Evolutionary conservation across 2,888 invertebrate genomes (phyloP).

Genomic region (Zygogramma bicolorata): DNA sequence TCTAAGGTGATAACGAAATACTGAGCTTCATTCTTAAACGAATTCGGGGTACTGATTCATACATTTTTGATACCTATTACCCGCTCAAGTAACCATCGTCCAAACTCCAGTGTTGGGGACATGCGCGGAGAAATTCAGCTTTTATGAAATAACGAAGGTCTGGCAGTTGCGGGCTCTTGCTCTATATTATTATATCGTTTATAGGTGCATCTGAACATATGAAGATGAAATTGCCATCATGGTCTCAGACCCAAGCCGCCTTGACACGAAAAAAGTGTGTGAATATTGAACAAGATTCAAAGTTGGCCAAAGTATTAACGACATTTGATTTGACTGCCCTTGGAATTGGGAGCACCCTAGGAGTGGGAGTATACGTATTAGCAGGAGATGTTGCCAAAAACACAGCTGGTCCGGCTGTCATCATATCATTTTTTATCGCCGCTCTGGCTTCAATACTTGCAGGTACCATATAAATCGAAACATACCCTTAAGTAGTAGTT

Average conservation of each 20-base stretch:
- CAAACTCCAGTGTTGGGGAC: too few species aligned
- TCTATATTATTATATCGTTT: too few species aligned
- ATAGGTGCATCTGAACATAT: constrained; percentile 47
- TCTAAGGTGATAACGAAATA: too few species aligned
- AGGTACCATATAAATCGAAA: constrained; percentile 69
- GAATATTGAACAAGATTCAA: constrained; percentile 62
- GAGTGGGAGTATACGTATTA: constrained; percentile 91
- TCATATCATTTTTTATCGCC: constrained; percentile 88
- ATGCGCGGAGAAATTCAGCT: too few species aligned
- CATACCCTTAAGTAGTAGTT: too few species aligned
- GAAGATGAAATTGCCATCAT: constrained; percentile 48
- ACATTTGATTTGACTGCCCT: constrained; percentile 87
- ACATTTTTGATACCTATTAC: too few species aligned
- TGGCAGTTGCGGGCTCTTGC: too few species aligned
- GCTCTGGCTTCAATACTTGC: constrained; percentile 92
- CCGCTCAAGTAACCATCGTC: too few species aligned
- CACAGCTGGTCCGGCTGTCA: constrained; percentile 87
- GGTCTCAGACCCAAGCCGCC: constrained; percentile 52
- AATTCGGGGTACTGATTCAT: too few species aligned
- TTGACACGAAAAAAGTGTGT: constrained; percentile 67
- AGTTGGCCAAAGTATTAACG: constrained; percentile 79
- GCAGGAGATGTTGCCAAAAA: constrained; percentile 87
- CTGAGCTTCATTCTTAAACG: too few species aligned
- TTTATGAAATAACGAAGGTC: too few species aligned
- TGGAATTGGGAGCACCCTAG: constrained; percentile 86